Percentiles rank a stretch among this genome's conserved stretches.
These are phyloP conservation scores for Punctoribates punctum DNA, from an alignment of 2,888 invertebrate species.

Conservation along the genomic window DNA sequence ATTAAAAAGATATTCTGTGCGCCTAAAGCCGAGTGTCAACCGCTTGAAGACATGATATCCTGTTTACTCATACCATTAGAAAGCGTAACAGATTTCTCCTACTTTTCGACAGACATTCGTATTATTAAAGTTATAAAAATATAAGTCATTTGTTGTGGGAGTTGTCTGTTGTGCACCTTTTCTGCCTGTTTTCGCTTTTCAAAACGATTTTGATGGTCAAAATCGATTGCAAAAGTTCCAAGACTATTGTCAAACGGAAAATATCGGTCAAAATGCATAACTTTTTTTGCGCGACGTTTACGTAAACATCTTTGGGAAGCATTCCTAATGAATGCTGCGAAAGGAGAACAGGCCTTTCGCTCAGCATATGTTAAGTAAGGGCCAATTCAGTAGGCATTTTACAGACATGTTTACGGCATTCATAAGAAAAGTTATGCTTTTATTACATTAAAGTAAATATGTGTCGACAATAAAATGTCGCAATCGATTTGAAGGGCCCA, in stretches of 20 bases:
- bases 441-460: constrained; percentile 4
- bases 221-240: too few species aligned
- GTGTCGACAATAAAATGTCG: constrained; percentile 28
- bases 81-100: constrained; percentile 13
- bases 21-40: neutral
- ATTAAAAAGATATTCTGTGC: too few species aligned
- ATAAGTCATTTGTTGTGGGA: neutral
- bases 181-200: neutral
- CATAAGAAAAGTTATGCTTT: neutral
- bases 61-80: constrained; percentile 13
- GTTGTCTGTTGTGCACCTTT: neutral
- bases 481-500: neutral
- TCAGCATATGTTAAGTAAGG: constrained; percentile 1
- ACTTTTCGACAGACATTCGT: neutral
- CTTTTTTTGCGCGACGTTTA: neutral
- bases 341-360: neutral
- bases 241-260: too few species aligned
- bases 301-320: neutral
- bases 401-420: constrained; percentile 9
- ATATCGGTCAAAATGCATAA: neutral
- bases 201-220: too few species aligned
- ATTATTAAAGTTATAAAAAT: constrained; percentile 2
- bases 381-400: constrained; percentile 2
- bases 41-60: neutral
- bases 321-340: too few species aligned